Conservation (phyloP, 2,797 vertebrate genomes). For the Sebastes taczanowskii region DNA sequence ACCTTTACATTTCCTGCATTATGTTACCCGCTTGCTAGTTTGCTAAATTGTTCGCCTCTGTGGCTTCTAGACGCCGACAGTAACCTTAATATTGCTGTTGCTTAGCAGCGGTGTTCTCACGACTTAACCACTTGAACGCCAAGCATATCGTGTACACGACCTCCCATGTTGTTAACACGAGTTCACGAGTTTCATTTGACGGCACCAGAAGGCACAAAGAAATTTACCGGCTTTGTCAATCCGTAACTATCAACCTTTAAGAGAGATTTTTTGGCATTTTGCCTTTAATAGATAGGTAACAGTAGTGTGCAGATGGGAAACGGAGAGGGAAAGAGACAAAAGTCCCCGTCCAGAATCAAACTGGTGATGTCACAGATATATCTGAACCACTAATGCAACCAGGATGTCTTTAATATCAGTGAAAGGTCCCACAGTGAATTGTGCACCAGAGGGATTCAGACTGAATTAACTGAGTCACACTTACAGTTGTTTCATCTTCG, state of each 20-base stretch:
- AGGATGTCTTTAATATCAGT: not conserved
- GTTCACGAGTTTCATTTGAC: too few relatives aligned
- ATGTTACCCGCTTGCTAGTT: too few relatives aligned
- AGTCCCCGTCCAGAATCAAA: not conserved
- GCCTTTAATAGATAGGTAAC: not conserved
- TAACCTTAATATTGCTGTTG: too few relatives aligned
- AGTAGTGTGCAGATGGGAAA: not conserved
- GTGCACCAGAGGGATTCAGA: not conserved
- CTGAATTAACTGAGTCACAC: conserved; percentile 56
- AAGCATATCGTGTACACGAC: too few relatives aligned
- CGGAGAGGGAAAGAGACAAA: not conserved
- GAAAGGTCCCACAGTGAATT: not conserved
- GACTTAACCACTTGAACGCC: too few relatives aligned
- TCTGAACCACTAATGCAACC: not conserved
- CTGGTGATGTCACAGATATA: not conserved
- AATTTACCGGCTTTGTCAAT: not conserved
- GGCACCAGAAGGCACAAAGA: not conserved
- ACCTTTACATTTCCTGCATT: too few relatives aligned
- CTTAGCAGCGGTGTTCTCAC: too few relatives aligned
- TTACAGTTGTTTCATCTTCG: conserved; percentile 98
- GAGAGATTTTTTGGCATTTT: not conserved
- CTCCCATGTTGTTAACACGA: too few relatives aligned
- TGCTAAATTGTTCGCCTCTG: too few relatives aligned
- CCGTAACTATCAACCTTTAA: not conserved
- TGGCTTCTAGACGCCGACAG: too few relatives aligned